These are phyloP conservation scores for Orius laevigatus DNA, from an alignment of 1,140 invertebrate genomes.

Conservation along the genomic window DNA sequence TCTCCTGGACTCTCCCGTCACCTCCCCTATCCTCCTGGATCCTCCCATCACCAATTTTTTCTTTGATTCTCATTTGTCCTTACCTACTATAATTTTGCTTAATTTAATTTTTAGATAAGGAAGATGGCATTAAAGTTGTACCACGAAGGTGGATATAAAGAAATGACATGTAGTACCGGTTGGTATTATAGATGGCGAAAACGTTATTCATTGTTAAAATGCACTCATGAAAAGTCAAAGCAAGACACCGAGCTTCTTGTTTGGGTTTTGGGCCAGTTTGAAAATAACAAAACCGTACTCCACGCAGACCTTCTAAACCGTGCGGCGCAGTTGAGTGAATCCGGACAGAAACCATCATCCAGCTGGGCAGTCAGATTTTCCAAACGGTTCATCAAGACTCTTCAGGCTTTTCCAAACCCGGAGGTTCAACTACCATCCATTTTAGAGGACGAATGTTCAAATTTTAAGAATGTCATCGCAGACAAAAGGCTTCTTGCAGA, in stretches of 20 bases:
- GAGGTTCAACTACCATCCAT: not conserved
- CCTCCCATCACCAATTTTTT: no score
- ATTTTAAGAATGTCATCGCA: not conserved
- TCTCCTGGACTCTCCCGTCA: no score
- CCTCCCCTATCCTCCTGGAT: no score
- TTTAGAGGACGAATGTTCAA: not conserved
- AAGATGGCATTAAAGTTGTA: constrained; percentile 9
- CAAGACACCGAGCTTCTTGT: constrained; percentile 7
- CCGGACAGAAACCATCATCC: constrained; percentile 9
- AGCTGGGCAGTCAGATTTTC: constrained; percentile 15
- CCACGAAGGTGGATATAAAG: constrained; percentile 4
- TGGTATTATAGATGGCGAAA: constrained; percentile 16
- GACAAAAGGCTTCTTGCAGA: not conserved
- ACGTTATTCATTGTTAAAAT: constrained; percentile 6
- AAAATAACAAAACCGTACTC: constrained; percentile 12
- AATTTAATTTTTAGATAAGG: constrained; percentile 5
- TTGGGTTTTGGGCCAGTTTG: constrained; percentile 12
- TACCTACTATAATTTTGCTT: no score
- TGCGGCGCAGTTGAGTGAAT: constrained; percentile 7
- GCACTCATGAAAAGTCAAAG: not conserved
- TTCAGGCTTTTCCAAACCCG: constrained; percentile 1
- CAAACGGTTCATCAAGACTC: constrained; percentile 4
- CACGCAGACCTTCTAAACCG: constrained; percentile 10
- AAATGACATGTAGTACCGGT: constrained; percentile 11
- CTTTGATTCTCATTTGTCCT: no score